These are phyloP conservation scores for Sesamia inferens DNA, from an alignment of 2,888 invertebrate genomes.

Conservation along the genomic window DNA sequence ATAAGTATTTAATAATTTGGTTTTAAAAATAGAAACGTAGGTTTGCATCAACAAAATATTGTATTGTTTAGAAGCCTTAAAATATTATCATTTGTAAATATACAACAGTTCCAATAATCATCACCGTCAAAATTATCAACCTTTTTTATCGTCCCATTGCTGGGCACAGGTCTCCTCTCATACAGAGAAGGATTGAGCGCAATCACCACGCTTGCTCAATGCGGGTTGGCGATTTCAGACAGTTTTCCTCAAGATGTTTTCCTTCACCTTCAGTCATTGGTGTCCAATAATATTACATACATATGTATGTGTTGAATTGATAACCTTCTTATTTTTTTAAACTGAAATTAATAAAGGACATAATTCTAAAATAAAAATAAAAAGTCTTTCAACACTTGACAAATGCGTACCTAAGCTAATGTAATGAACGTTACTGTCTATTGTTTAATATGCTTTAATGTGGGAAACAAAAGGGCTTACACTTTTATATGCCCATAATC, in stretches of 20 bases:
- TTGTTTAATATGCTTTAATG: constrained; percentile 21
- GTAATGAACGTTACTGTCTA: constrained; percentile 16
- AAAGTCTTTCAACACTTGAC: neutral
- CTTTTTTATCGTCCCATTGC: too few species aligned
- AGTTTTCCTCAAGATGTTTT: too few species aligned
- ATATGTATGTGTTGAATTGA: neutral
- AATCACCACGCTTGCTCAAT: too few species aligned
- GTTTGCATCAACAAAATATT: too few species aligned
- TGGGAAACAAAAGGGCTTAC: constrained; percentile 43
- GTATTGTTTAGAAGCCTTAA: too few species aligned
- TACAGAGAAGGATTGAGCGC: too few species aligned
- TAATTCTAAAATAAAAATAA: neutral
- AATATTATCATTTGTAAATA: neutral
- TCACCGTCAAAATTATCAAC: too few species aligned
- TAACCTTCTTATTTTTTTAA: too few species aligned
- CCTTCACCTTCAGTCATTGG: too few species aligned
- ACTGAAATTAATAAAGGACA: too few species aligned
- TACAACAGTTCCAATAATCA: neutral
- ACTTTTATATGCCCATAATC: constrained; percentile 43
- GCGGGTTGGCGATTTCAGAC: too few species aligned
- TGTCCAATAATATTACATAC: neutral
- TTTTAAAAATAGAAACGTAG: neutral
- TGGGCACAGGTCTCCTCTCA: too few species aligned
- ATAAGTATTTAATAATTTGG: neutral
- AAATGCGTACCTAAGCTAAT: constrained; percentile 1